phyloP scores from a whole-genome alignment of 2,888 invertebrate genomes.

The Drosophila picticornis region DNA sequence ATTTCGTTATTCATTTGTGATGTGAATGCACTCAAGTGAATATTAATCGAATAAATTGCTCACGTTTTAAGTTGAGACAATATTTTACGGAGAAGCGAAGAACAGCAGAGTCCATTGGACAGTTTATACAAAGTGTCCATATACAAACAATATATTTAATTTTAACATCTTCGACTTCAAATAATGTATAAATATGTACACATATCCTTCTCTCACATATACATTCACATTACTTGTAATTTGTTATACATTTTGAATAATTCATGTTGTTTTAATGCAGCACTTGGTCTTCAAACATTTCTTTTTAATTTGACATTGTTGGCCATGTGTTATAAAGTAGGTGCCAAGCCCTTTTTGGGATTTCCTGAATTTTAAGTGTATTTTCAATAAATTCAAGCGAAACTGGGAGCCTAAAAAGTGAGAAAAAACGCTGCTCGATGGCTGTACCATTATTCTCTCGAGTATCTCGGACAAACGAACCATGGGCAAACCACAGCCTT shows the following conservation, averaged over 20 bases:
- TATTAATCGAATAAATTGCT: background rate
- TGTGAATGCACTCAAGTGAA: constrained; percentile 1
- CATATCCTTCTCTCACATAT: background rate
- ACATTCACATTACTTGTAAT: background rate
- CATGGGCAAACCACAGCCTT: constrained; percentile 19
- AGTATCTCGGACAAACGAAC: constrained; percentile 2
- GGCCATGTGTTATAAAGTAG: background rate
- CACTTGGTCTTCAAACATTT: background rate
- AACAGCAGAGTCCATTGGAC: background rate
- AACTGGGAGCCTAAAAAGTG: background rate
- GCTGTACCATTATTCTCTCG: background rate
- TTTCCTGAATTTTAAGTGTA: background rate
- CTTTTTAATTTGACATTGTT: constrained; percentile 4
- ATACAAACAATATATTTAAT: background rate
- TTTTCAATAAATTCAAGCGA: constrained; percentile 14
- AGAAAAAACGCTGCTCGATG: background rate
- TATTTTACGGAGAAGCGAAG: background rate
- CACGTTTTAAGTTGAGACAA: background rate
- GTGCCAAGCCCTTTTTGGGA: constrained; percentile 2
- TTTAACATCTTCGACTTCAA: background rate
- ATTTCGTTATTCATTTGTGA: background rate
- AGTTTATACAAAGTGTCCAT: background rate
- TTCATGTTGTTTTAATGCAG: background rate
- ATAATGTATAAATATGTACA: background rate
- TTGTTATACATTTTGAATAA: background rate